Conservation (phyloP, 2,888 invertebrate genomes). For the Spilosoma lubricipeda region DNA sequence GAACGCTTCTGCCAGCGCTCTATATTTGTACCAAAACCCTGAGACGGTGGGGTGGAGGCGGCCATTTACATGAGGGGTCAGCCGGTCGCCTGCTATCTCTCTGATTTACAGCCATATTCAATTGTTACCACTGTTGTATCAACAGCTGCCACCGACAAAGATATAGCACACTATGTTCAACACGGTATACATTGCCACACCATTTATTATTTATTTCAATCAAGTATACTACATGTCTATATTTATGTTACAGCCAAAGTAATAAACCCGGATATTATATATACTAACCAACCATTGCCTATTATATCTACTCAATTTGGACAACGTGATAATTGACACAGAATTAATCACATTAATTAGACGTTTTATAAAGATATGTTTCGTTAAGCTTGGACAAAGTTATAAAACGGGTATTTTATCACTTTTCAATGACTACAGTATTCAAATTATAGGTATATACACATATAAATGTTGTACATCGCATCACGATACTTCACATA, state of each 20-base stretch:
- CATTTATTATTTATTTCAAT: conserved; percentile 32
- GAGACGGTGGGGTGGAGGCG: conserved; percentile 67
- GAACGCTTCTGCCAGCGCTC: conserved; percentile 49
- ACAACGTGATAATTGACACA: no score
- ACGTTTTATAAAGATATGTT: no score
- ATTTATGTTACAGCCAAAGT: background rate
- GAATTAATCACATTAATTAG: no score
- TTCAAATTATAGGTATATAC: conserved; percentile 3
- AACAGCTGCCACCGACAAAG: conserved; percentile 78
- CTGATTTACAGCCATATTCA: conserved; percentile 84
- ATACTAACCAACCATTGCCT: no score
- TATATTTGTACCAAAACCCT: conserved; percentile 58
- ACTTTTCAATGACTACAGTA: no score
- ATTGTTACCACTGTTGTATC: conserved; percentile 81
- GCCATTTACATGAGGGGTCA: conserved; percentile 82
- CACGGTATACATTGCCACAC: conserved; percentile 32
- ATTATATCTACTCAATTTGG: no score
- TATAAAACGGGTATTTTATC: no score
- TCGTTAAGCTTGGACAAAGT: no score
- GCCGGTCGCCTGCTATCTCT: conserved; percentile 70
- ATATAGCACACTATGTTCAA: conserved; percentile 59
- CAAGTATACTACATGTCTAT: conserved; percentile 25
- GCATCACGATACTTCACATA: conserved; percentile 22
- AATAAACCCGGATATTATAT: no score
- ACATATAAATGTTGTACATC: background rate